Evolutionary conservation across 1,140 invertebrate species (phyloP).

Genomic region (Zaprionus capensis): DNA sequence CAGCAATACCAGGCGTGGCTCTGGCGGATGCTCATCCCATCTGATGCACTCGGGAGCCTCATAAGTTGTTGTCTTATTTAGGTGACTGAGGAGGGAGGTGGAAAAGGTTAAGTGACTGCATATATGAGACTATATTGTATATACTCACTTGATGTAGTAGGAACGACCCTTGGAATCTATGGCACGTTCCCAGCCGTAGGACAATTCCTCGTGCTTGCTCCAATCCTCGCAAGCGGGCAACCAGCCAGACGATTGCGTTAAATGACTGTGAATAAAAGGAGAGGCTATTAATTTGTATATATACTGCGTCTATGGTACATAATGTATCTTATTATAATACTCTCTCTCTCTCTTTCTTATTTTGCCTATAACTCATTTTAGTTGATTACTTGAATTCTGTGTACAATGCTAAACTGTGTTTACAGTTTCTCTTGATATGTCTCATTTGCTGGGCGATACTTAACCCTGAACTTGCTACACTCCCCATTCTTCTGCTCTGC

Average conservation of each 20-base stretch:
- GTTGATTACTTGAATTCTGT: neutral
- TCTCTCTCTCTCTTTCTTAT: too few species aligned
- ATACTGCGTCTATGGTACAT: too few species aligned
- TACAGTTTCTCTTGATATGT: neutral
- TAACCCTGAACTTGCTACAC: slow-evolving; percentile 47
- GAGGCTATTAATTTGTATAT: too few species aligned
- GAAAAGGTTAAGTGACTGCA: neutral
- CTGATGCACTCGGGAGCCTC: slow-evolving; percentile 88
- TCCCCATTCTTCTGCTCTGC: neutral
- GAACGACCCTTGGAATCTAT: slow-evolving; percentile 89
- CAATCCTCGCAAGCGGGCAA: slow-evolving; percentile 93
- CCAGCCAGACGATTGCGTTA: slow-evolving; percentile 92
- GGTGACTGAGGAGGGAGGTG: slow-evolving; percentile 87
- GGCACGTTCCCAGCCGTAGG: slow-evolving; percentile 95
- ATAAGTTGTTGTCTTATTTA: slow-evolving; percentile 95
- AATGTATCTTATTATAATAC: too few species aligned
- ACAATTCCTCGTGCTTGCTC: slow-evolving; percentile 87
- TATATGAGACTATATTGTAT: neutral
- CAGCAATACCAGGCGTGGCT: slow-evolving; percentile 90
- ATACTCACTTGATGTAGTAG: slow-evolving; percentile 95
- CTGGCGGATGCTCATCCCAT: slow-evolving; percentile 88
- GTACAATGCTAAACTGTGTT: neutral
- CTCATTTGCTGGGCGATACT: neutral
- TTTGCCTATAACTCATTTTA: neutral
- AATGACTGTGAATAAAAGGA: slow-evolving; percentile 87